A percentile compares a stretch with the other conserved stretches of the same genome.
Evolutionary conservation across 2,797 vertebrate genomes (phyloP).

Genomic region (Nothura maculosa): DNA sequence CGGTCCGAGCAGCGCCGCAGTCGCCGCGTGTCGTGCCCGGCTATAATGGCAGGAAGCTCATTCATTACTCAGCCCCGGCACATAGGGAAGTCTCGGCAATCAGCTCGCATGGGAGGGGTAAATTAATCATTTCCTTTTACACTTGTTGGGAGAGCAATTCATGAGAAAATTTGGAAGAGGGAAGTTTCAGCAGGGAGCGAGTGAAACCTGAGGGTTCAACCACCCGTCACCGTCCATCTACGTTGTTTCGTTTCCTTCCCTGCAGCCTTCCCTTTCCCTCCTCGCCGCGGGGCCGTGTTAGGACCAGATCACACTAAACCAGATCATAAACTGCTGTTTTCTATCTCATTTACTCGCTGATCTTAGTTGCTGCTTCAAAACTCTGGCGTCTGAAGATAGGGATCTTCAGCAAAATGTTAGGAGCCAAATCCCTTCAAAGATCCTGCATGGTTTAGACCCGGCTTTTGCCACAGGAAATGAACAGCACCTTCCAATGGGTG

Average conservation of each 20-base stretch:
- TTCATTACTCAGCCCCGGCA: constrained; percentile 49
- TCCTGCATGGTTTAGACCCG: background rate
- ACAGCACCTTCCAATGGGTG: background rate
- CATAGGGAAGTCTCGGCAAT: constrained; percentile 60
- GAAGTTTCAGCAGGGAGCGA: constrained; percentile 21
- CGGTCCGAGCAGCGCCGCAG: too few species aligned
- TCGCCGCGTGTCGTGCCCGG: background rate
- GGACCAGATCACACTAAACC: background rate
- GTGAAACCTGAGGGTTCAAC: constrained; percentile 46
- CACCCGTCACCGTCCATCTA: background rate
- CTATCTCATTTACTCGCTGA: background rate
- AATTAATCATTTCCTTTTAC: constrained; percentile 74
- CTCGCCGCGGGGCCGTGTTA: background rate
- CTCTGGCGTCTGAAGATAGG: background rate
- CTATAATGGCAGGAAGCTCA: constrained; percentile 65
- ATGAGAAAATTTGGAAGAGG: constrained; percentile 34
- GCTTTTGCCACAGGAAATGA: background rate
- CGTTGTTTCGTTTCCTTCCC: background rate
- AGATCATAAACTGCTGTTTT: too few species aligned
- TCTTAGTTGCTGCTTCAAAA: background rate
- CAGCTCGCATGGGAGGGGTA: constrained; percentile 54
- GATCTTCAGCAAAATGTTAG: background rate
- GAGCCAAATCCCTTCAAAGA: background rate
- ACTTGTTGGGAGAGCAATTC: constrained; percentile 59
- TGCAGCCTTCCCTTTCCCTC: background rate